These are phyloP conservation scores for Monomorium pharaonis DNA, from an alignment of 1,140 invertebrate species.

Conservation along the genomic window DNA sequence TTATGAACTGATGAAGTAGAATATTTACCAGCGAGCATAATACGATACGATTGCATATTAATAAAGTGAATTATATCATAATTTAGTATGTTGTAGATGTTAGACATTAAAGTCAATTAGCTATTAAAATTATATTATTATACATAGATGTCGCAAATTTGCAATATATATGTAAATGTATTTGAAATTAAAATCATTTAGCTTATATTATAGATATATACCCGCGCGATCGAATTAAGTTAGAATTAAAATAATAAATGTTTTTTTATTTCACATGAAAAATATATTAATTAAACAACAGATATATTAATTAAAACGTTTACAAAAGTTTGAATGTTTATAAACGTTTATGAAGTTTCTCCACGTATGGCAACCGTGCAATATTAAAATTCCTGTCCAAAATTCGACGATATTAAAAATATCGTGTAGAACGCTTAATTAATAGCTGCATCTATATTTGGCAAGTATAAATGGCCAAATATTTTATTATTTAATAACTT, in stretches of 20 bases:
- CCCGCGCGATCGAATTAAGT: not conserved
- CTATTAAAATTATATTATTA: conserved; percentile 17
- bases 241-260: conserved; percentile 7
- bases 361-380: not conserved
- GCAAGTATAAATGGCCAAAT: not conserved
- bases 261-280: not conserved
- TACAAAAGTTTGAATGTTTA: conserved; percentile 18
- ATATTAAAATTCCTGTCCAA: not conserved
- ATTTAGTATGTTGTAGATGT: conserved; percentile 32
- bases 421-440: not conserved
- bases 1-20: conserved; percentile 15
- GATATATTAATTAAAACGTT: not conserved
- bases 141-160: not conserved
- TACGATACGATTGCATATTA: conserved; percentile 28
- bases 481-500: not conserved
- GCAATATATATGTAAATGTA: no score
- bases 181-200: conserved; percentile 20
- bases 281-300: not conserved
- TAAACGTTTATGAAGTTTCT: not conserved
- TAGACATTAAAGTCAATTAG: conserved; percentile 33
- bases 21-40: conserved; percentile 2
- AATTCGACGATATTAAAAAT: not conserved
- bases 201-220: not conserved
- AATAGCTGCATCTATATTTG: not conserved
- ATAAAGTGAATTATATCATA: conserved; percentile 44